Base-by-base conservation (phyloP, 2,888 invertebrate genomes). In the Lamellibrachia satsuma region DNA sequence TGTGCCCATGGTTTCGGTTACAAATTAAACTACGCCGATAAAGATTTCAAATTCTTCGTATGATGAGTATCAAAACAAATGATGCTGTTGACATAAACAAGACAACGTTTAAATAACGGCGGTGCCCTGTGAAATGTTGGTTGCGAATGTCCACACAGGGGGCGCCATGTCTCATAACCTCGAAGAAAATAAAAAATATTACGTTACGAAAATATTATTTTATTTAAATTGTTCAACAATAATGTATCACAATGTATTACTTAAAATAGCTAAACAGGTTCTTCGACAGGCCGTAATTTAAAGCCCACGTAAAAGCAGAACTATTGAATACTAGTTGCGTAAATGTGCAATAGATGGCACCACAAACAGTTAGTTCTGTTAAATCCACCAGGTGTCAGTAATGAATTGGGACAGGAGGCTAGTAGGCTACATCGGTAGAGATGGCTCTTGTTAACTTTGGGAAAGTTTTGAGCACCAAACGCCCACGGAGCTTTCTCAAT, bases 131-230 rank as follows among this genome's bases (percentile, higher is more conserved):
- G 75, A 75, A 75, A 75, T 75, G 9, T 75, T 75, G 15, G 75
- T 75, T 75, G 75, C 75, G 75, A 75, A 22, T 75, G 75, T 75
- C 75, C 75, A 75, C 75, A 75, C 75, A 75, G 75, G 75, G 75
- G 75, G 75, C 75, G 75, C 75, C 75, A 75, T 75, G 22, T 75
- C 15, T 75, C 75, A 75, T 75, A 75, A 22, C 75, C 75, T 75
- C 75, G 75, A 75, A 75, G 75, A 11, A 75, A 75, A 75, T 22
- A 22, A 15, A 75, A 55, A 75, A 75, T n/a, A 75, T 75, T 75
- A 22, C n/a, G 2, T 75, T 75, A 22, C 22, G 22, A 22, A 75
- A 75, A 75, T 75, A 75, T 75, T 2, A 4, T 22, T 75, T 75
- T 0, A 4, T 75, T 75, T 75, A 22, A 75, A n/a, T 1, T 75